These are phyloP conservation scores for Melospiza georgiana DNA, from an alignment of 2,113 vertebrate genomes.

Conservation along the genomic window DNA sequence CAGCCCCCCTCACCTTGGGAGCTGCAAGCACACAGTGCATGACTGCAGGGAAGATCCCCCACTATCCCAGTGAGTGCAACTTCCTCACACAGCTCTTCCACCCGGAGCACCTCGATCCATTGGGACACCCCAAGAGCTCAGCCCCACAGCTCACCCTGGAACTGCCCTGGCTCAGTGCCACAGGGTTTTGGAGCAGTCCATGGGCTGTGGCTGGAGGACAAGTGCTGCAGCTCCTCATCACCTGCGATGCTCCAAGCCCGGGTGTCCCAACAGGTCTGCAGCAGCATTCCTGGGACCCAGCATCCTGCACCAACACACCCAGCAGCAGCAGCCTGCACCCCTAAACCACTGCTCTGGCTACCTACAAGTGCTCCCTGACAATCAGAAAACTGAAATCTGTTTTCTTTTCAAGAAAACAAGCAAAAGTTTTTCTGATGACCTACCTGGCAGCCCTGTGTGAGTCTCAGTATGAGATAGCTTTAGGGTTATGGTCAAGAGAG, in stretches of 20 bases:
- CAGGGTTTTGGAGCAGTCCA: rapidly evolving
- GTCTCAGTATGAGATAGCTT: rapidly evolving
- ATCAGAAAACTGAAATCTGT: neutral
- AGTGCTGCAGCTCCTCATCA: rapidly evolving
- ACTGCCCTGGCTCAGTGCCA: neutral
- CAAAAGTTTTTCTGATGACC: neutral
- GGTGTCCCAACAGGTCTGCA: rapidly evolving
- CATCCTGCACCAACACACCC: rapidly evolving
- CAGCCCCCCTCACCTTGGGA: neutral
- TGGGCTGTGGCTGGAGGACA: rapidly evolving
- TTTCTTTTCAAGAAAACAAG: neutral
- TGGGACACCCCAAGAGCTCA: rapidly evolving
- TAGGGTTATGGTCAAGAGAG: neutral
- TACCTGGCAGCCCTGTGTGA: neutral
- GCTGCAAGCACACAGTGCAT: neutral
- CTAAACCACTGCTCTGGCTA: neutral
- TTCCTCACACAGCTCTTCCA: neutral
- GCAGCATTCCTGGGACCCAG: neutral
- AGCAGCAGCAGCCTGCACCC: neutral
- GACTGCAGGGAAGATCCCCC: neutral
- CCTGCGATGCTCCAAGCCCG: rapidly evolving
- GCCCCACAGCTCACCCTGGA: neutral
- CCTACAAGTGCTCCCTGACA: no score
- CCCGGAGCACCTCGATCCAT: rapidly evolving
- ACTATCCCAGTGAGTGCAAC: no score